phyloP scores from a whole-genome alignment of 2,888 invertebrate genomes.

The Latheticus oryzae region DNA sequence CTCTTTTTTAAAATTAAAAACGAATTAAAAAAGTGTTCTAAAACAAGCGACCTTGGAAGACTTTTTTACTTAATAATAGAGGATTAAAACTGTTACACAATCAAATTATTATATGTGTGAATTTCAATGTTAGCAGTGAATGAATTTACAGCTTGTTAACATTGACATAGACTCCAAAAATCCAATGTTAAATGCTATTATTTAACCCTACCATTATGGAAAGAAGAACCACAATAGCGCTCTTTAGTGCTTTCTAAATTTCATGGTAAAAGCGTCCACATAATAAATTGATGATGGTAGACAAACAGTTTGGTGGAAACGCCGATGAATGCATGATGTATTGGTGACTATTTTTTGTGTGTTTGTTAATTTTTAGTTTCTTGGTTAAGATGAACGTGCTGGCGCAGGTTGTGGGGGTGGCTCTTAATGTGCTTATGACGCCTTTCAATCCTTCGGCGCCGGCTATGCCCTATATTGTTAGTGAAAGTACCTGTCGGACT shows the following conservation, averaged over 20 bases:
- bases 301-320: slow-evolving; percentile 29
- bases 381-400: slow-evolving; percentile 51
- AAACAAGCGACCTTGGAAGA: too few species aligned
- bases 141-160: slow-evolving; percentile 21
- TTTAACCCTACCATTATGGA: slow-evolving; percentile 22
- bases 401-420: slow-evolving; percentile 50
- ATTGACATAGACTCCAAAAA: slow-evolving; percentile 23
- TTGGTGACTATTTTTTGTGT: background rate
- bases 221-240: slow-evolving; percentile 13
- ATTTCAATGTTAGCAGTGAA: slow-evolving; percentile 17
- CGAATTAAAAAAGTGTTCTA: too few species aligned
- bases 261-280: slow-evolving; percentile 32
- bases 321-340: slow-evolving; percentile 14
- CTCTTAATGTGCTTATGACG: slow-evolving; percentile 50
- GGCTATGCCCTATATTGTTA: slow-evolving; percentile 23
- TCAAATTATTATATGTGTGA: slow-evolving; percentile 1
- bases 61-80: too few species aligned
- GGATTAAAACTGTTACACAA: too few species aligned
- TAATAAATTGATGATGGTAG: slow-evolving; percentile 23
- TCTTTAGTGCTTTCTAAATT: slow-evolving; percentile 35
- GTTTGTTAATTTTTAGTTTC: background rate
- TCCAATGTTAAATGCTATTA: slow-evolving; percentile 19
- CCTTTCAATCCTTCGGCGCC: slow-evolving; percentile 46
- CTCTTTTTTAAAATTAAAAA: too few species aligned
- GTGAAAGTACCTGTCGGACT: slow-evolving; percentile 27